Evolutionary conservation across 1,140 invertebrate genomes (phyloP), one percentile per base, ranked within the genome.

Genomic region (Meloidogyne hapla): DNA sequence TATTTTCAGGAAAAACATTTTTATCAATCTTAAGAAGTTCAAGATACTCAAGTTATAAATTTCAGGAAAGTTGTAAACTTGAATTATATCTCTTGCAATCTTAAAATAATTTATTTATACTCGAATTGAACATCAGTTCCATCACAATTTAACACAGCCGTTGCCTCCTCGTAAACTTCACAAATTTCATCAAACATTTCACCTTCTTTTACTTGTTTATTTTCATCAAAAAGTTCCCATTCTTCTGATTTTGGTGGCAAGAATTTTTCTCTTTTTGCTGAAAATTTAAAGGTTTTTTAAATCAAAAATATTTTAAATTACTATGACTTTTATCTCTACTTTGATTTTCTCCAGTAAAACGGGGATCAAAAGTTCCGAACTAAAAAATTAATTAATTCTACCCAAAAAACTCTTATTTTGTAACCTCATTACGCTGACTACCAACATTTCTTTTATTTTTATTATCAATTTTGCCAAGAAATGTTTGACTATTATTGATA

Each of bases 191-290:
- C 71, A 38, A 73, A 73, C 61, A 63, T 61, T 28, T 73, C 56
- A 12, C 71, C 71, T 9, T 61, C 21, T 9, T 63, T 38, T 18
- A 73, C 64, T 61, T 56, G 61, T 25, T 64, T 45, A 5, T 45
- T 73, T 63, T 28, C 48, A 56, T 73, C 71, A 33, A 73, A 73
- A 61, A 73, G 23, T 33, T 73, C 71, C 21, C 61, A 28, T 26
- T 73, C 71, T 10, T 73, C 28, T 38, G 23, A 21, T n/a, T 63
- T 63, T 28, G 71, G 71, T 1, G 71, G 71, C 26, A 73, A 56
- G 28, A 38, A 73, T 6, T 63, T 56, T 40, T 73, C 71, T 8
- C 48, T n/a, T 21, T 56, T 56, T 56, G 12, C 48, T 56, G 0
- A n/a, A 56, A 56, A 56, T 48, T 48, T 18, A 1, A 18, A 18